Evolutionary conservation across 2,797 vertebrate genomes (phyloP).

Genomic region (Paedocypris micromegethes): DNA sequence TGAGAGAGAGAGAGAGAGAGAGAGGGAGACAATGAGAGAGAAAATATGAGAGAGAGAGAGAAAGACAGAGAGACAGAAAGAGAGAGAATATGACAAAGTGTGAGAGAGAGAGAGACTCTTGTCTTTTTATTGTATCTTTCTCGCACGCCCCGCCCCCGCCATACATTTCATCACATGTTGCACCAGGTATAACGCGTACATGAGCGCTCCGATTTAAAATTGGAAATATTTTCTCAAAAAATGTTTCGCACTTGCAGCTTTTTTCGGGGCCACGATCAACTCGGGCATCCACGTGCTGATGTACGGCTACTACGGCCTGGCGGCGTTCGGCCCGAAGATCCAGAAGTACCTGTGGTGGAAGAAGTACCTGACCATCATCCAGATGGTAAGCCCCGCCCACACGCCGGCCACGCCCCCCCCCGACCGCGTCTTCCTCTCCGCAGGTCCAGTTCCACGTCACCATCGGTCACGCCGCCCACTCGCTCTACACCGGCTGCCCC

Average conservation of each 20-base stretch:
- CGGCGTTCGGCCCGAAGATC: constrained; percentile 91
- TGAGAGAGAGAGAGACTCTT: no score
- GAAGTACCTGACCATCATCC: constrained; percentile 93
- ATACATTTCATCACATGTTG: not conserved
- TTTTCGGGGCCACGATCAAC: constrained; percentile 95
- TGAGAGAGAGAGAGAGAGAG: no score
- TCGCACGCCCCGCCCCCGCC: no score
- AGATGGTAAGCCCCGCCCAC: constrained; percentile 93
- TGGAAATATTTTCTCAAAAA: no score
- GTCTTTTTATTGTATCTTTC: no score
- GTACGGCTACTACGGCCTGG: constrained; percentile 95
- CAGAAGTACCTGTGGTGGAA: constrained; percentile 99
- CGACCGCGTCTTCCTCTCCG: constrained; percentile 88
- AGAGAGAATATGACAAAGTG: no score
- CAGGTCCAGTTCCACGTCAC: constrained; percentile 98
- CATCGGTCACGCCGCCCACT: constrained; percentile 89
- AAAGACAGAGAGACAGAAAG: no score
- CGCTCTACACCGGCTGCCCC: constrained; percentile 92
- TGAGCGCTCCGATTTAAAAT: no score
- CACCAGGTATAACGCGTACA: not conserved
- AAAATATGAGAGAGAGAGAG: no score
- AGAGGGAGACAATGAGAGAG: no score
- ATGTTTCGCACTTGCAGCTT: constrained; percentile 67
- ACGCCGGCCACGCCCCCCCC: constrained; percentile 92
- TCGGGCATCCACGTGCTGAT: constrained; percentile 93